These are phyloP conservation scores for Himalopsyche anomala DNA, from an alignment of 2,888 invertebrate species.

Conservation along the genomic window DNA sequence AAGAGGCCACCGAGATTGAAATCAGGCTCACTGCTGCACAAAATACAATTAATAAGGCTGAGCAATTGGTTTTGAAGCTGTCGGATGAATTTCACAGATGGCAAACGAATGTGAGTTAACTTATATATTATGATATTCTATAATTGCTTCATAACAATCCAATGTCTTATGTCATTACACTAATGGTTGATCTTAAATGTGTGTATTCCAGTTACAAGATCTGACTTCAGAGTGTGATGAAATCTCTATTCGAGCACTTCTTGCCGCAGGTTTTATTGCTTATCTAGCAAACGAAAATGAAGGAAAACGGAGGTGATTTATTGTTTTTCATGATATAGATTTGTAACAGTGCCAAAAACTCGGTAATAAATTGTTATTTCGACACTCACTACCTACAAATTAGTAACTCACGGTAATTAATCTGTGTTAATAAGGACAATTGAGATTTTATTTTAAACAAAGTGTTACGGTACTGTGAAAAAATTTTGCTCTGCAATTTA, in stretches of 20 bases:
- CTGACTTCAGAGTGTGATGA: conserved; percentile 80
- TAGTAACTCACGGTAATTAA: too few relatives aligned
- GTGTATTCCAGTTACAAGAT: conserved; percentile 76
- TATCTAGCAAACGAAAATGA: conserved; percentile 85
- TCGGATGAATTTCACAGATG: conserved; percentile 93
- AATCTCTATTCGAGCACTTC: conserved; percentile 80
- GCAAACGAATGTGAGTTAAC: conserved; percentile 77
- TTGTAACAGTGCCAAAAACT: too few relatives aligned
- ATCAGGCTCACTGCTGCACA: conserved; percentile 87
- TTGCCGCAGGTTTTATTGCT: conserved; percentile 87
- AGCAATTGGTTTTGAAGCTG: conserved; percentile 89
- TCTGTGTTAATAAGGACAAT: too few relatives aligned
- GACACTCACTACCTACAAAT: too few relatives aligned
- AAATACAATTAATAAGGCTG: conserved; percentile 86
- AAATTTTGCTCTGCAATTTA: too few relatives aligned
- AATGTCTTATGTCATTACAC: neutral
- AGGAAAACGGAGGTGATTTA: conserved; percentile 77
- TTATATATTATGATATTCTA: neutral
- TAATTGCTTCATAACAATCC: conserved; percentile 1
- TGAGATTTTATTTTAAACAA: too few relatives aligned
- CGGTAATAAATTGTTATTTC: too few relatives aligned
- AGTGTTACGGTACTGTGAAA: too few relatives aligned
- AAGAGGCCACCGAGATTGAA: conserved; percentile 95
- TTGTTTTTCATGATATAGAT: neutral
- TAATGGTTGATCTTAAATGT: neutral